A percentile compares a stretch with the other conserved stretches of the same genome.
Evolutionary conservation across 2,113 vertebrate genomes (phyloP).

Genomic region (Furnarius figulus): DNA sequence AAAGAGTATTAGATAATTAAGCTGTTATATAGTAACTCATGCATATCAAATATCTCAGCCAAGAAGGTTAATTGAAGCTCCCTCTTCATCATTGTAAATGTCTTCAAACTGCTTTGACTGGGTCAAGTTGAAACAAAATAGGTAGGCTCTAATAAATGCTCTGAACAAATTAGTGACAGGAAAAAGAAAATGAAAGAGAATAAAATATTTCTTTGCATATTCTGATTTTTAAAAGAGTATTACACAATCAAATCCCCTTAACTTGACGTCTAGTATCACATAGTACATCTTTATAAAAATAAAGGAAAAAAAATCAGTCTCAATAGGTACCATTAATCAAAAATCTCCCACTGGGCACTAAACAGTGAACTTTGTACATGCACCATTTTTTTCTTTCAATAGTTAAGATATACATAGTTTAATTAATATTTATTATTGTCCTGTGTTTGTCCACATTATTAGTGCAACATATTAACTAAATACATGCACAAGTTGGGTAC

Average conservation of each 20-base stretch:
- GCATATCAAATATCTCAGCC: slow-evolving; percentile 75
- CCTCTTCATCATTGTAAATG: slow-evolving; percentile 68
- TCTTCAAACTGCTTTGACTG: slow-evolving; percentile 73
- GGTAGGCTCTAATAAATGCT: slow-evolving; percentile 65
- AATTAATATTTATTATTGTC: background rate
- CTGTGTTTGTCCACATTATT: background rate
- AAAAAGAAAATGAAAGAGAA: background rate
- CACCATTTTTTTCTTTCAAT: background rate
- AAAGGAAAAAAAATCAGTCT: fast-evolving
- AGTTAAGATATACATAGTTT: background rate
- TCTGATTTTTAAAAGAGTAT: slow-evolving; percentile 40
- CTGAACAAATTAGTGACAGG: slow-evolving; percentile 58
- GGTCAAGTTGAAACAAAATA: slow-evolving; percentile 77
- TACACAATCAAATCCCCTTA: background rate
- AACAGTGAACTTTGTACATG: background rate
- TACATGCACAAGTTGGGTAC: background rate
- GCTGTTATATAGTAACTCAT: slow-evolving; percentile 74
- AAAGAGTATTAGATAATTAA: slow-evolving; percentile 79
- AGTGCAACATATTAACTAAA: background rate
- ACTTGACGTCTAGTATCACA: background rate
- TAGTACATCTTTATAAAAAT: background rate
- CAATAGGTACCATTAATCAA: background rate
- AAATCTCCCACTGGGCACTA: background rate
- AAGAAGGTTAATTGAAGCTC: slow-evolving; percentile 79
- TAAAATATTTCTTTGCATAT: slow-evolving; percentile 42